These are phyloP conservation scores for Drepanosiphum platanoidis DNA, from an alignment of 2,888 invertebrate species.

Conservation along the genomic window DNA sequence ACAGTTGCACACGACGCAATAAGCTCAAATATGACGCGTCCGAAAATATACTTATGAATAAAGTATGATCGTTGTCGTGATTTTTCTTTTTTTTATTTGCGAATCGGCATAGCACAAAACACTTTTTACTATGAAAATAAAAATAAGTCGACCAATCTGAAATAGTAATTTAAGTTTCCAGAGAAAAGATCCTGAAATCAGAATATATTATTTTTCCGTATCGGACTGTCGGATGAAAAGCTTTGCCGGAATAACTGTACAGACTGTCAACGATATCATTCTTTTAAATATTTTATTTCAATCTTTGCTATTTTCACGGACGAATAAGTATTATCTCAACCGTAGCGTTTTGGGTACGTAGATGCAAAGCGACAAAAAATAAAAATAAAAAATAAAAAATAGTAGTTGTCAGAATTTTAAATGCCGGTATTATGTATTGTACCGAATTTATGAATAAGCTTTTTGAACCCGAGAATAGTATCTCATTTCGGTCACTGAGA, in stretches of 20 bases:
- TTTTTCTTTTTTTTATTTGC: background rate
- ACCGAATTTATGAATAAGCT: slow-evolving; percentile 34
- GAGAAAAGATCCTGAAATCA: background rate
- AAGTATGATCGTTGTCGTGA: background rate
- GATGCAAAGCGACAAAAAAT: slow-evolving; percentile 13
- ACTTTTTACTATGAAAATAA: background rate
- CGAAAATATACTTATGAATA: background rate
- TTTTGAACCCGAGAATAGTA: background rate
- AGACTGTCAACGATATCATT: slow-evolving; percentile 2
- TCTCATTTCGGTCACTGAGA: slow-evolving; percentile 14
- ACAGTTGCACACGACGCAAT: background rate
- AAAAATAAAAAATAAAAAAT: slow-evolving; percentile 5
- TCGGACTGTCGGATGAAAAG: slow-evolving; percentile 10
- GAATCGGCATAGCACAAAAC: background rate
- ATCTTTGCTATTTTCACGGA: slow-evolving; percentile 27
- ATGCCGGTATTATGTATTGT: slow-evolving; percentile 18
- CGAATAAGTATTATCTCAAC: slow-evolving; percentile 33
- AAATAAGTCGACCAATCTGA: background rate
- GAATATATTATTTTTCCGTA: background rate
- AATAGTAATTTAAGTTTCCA: background rate
- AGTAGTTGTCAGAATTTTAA: slow-evolving; percentile 38
- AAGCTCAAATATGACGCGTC: background rate
- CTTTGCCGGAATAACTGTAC: background rate
- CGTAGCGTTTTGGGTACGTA: slow-evolving; percentile 4
- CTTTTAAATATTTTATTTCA: slow-evolving; percentile 39